Evolutionary conservation across 1,140 invertebrate genomes (phyloP).

Genomic region (Adelges cooleyi): DNA sequence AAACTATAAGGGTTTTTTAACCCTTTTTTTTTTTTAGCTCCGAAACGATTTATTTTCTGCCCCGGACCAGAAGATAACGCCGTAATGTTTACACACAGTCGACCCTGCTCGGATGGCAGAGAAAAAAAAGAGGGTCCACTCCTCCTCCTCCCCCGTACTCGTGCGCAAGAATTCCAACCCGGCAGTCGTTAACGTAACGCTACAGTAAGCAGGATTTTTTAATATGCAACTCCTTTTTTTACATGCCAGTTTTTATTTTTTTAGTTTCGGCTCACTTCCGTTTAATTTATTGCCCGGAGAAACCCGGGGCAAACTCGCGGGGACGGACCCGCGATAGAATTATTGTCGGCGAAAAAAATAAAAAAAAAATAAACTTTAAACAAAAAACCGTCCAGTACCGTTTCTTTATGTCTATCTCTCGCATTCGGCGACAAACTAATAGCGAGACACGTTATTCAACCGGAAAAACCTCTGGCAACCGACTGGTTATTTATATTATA

Average conservation of each 20-base stretch:
- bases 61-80: conserved; percentile 28
- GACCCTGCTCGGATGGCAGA: conserved; percentile 9
- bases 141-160: conserved; percentile 13
- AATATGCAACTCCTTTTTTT: conserved; percentile 20
- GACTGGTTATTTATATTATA: no score
- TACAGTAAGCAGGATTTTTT: conserved; percentile 29
- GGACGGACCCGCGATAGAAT: neutral
- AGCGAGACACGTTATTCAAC: conserved; percentile 24
- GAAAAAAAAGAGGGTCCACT: conserved; percentile 22
- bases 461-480: conserved; percentile 14
- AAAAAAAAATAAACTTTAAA: no score
- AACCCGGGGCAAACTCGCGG: conserved; percentile 22
- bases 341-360: conserved; percentile 22
- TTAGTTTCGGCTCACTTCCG: conserved; percentile 23
- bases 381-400: conserved; percentile 2
- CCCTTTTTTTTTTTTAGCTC: conserved; percentile 23
- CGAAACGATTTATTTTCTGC: conserved; percentile 23
- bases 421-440: conserved; percentile 10
- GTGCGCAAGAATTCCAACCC: conserved; percentile 28
- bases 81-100: conserved; percentile 25
- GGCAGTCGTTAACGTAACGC: conserved; percentile 27
- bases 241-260: neutral
- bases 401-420: conserved; percentile 24
- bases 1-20: conserved; percentile 27
- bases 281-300: conserved; percentile 29